These are phyloP conservation scores for Oxygymnocypris stewartii DNA, from an alignment of 2,113 vertebrate genomes.

Conservation along the genomic window DNA sequence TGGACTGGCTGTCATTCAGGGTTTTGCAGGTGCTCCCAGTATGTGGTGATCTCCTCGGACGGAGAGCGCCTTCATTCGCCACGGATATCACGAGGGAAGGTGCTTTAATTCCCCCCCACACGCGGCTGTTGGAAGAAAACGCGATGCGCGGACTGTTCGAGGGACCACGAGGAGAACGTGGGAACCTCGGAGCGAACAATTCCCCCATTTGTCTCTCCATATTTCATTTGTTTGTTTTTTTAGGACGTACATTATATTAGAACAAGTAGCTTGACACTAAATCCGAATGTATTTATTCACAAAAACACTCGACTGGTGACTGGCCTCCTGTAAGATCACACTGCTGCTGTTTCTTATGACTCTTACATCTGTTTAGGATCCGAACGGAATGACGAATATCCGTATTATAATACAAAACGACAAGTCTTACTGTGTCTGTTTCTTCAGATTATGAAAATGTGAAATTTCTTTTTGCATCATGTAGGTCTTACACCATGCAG, in stretches of 20 bases:
- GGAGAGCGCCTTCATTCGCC: constrained; percentile 55
- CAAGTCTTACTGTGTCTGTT: constrained; percentile 66
- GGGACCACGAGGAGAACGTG: constrained; percentile 64
- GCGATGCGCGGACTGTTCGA: constrained; percentile 60
- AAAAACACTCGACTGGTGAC: constrained; percentile 40
- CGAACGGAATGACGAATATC: background rate
- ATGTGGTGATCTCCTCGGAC: constrained; percentile 23
- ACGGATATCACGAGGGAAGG: constrained; percentile 59
- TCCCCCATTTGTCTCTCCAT: constrained; percentile 48
- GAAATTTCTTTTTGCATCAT: constrained; percentile 66
- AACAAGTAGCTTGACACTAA: constrained; percentile 76
- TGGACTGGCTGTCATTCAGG: constrained; percentile 45
- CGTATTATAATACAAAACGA: constrained; percentile 34
- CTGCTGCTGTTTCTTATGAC: constrained; percentile 78
- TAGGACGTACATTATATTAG: constrained; percentile 69
- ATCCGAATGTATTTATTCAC: constrained; percentile 91
- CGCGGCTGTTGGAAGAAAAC: constrained; percentile 65
- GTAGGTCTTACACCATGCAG: constrained; percentile 65
- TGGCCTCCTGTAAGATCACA: constrained; percentile 66
- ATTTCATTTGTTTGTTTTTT: constrained; percentile 44
- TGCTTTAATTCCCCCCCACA: constrained; percentile 50
- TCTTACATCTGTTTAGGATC: background rate
- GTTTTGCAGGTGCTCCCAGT: constrained; percentile 39
- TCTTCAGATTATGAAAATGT: constrained; percentile 68
- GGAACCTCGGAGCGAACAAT: constrained; percentile 61